These are phyloP conservation scores for Lamprotornis superbus DNA, from an alignment of 2,113 vertebrate species.

Conservation along the genomic window DNA sequence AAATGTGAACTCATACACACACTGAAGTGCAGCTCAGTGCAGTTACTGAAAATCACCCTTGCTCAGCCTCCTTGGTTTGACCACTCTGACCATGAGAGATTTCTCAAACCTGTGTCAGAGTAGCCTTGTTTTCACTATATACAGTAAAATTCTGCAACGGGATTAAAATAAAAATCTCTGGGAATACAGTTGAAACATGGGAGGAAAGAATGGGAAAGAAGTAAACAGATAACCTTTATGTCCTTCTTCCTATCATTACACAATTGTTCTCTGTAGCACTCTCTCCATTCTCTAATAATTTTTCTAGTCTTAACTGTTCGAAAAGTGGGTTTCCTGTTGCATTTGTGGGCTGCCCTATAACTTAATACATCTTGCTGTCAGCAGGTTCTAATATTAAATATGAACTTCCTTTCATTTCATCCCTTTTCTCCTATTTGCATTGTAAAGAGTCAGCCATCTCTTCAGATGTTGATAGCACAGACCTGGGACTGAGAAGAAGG, in stretches of 20 bases:
- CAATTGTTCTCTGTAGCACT: neutral
- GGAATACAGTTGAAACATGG: neutral
- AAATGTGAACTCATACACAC: neutral
- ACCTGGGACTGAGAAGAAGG: neutral
- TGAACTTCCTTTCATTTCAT: neutral
- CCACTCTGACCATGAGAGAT: neutral
- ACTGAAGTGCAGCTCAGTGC: rapidly evolving
- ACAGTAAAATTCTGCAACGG: neutral
- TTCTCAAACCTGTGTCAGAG: neutral
- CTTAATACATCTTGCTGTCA: neutral
- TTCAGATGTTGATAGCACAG: neutral
- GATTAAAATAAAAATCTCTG: neutral
- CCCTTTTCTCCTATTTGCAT: neutral
- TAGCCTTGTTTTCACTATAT: neutral
- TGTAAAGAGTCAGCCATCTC: neutral
- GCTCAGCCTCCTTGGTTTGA: neutral
- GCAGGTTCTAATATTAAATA: neutral
- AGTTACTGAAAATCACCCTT: neutral
- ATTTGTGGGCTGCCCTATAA: neutral
- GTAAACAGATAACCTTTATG: neutral
- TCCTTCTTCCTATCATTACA: neutral
- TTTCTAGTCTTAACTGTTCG: neutral
- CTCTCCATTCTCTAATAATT: neutral
- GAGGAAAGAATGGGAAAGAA: neutral
- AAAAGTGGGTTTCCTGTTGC: neutral